Percentiles rank a stretch among this genome's conserved stretches.
Evolutionary conservation across 1,140 invertebrate species (phyloP).

Genomic region (Meloidogyne hapla): DNA sequence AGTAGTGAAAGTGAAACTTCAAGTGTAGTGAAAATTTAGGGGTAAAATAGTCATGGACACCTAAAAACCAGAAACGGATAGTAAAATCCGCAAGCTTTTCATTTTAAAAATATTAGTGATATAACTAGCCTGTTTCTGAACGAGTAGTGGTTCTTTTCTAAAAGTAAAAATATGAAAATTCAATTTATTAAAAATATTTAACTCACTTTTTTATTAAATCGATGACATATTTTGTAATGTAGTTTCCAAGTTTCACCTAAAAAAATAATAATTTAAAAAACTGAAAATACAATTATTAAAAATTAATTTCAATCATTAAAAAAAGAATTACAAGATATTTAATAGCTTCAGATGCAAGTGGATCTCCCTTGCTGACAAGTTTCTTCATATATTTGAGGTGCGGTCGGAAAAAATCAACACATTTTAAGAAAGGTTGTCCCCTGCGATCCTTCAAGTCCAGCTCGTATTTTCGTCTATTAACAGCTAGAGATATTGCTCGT

Average conservation of each 20-base stretch:
- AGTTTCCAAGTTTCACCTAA: conserved; percentile 45
- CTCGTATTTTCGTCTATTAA: conserved; percentile 43
- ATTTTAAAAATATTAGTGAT: neutral
- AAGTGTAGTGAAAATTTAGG: too few species aligned
- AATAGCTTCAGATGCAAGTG: conserved; percentile 18
- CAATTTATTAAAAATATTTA: neutral
- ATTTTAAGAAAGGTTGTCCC: conserved; percentile 44
- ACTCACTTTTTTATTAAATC: conserved; percentile 35
- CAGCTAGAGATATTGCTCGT: conserved; percentile 6
- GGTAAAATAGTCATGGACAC: too few species aligned
- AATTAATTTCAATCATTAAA: too few species aligned
- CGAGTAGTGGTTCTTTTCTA: conserved; percentile 37
- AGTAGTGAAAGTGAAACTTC: too few species aligned
- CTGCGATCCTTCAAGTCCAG: conserved; percentile 42
- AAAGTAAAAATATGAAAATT: conserved; percentile 32
- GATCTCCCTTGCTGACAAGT: conserved; percentile 34
- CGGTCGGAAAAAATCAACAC: conserved; percentile 53
- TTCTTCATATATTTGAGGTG: conserved; percentile 56
- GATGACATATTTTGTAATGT: conserved; percentile 38
- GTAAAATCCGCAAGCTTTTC: too few species aligned
- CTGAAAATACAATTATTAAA: too few species aligned
- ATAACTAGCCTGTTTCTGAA: conserved; percentile 30
- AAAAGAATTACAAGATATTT: conserved; percentile 36
- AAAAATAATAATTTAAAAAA: conserved; percentile 10
- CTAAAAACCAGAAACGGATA: neutral